phyloP scores from a whole-genome alignment of 2,797 vertebrate genomes.

The Rhynchotus rufescens region DNA sequence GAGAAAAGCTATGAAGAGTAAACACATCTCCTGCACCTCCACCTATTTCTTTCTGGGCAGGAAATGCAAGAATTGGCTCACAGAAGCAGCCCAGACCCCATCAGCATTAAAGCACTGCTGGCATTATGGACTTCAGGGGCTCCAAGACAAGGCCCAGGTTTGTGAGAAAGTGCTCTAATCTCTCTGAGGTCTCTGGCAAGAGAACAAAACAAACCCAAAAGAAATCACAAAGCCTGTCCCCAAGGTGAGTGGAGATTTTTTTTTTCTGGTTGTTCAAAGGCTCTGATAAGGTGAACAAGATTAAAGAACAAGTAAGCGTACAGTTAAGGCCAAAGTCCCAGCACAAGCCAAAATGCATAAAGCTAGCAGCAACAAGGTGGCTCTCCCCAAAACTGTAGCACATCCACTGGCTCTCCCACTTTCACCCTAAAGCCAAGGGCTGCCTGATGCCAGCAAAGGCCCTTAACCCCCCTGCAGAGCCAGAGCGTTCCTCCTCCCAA shows the following conservation, averaged over 20 bases:
- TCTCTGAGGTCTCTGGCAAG: background rate
- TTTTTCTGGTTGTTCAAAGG: conserved; percentile 4
- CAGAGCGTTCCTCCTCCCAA: background rate
- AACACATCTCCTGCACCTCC: background rate
- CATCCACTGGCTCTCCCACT: background rate
- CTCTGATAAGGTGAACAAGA: conserved; percentile 22
- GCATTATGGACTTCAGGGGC: background rate
- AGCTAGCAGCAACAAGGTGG: fast-evolving
- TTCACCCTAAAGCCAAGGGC: background rate
- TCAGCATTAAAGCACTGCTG: fast-evolving
- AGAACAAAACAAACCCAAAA: background rate
- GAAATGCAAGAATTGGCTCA: background rate
- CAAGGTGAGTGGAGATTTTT: background rate
- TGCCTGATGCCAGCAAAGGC: background rate
- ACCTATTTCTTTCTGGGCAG: background rate
- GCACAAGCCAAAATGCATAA: fast-evolving
- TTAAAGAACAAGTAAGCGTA: conserved; percentile 23
- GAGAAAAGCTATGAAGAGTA: background rate
- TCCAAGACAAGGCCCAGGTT: background rate
- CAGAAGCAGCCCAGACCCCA: background rate
- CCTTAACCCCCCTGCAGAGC: background rate
- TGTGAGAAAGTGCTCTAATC: background rate
- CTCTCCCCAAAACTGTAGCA: background rate
- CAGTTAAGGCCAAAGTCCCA: background rate
- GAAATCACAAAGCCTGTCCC: background rate